A percentile compares a stretch with the other conserved stretches of the same genome.
Evolutionary conservation across 1,140 invertebrate genomes (phyloP).

Genomic region (Campodea augens): DNA sequence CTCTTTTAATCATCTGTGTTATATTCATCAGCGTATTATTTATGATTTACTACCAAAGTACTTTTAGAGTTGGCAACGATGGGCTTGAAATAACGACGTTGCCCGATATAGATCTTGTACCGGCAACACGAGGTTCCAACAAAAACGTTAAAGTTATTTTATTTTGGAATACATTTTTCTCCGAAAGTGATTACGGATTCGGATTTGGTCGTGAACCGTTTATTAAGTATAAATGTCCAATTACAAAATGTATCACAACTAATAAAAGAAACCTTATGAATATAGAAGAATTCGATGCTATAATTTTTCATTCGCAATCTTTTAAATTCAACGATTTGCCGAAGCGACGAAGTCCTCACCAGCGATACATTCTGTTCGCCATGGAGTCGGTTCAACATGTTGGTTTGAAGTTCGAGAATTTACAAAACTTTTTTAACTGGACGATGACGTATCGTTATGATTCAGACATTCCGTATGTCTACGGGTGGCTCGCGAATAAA

Average conservation of each 20-base stretch:
- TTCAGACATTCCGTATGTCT: slow-evolving; percentile 19
- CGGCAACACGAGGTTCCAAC: neutral
- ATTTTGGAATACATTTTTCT: neutral
- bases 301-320: slow-evolving; percentile 16
- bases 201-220: neutral
- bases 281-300: slow-evolving; percentile 11
- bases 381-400: slow-evolving; percentile 14
- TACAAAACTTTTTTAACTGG: slow-evolving; percentile 24
- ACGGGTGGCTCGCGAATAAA: slow-evolving; percentile 11
- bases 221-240: neutral
- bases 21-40: too few species aligned
- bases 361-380: slow-evolving; percentile 15
- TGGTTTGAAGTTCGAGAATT: neutral
- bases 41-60: too few species aligned
- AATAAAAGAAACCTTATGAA: slow-evolving; percentile 1
- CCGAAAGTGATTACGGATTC: neutral
- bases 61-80: too few species aligned
- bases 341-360: slow-evolving; percentile 8
- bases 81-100: too few species aligned
- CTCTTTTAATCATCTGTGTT: too few species aligned
- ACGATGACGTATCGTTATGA: slow-evolving; percentile 26
- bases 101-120: too few species aligned
- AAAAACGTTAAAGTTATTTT: neutral
- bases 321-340: slow-evolving; percentile 12
- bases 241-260: slow-evolving; percentile 1